A percentile compares a stretch with the other conserved stretches of the same genome.
Evolutionary conservation across 2,113 vertebrate species (phyloP).

Genomic region (Setophaga petechia): DNA sequence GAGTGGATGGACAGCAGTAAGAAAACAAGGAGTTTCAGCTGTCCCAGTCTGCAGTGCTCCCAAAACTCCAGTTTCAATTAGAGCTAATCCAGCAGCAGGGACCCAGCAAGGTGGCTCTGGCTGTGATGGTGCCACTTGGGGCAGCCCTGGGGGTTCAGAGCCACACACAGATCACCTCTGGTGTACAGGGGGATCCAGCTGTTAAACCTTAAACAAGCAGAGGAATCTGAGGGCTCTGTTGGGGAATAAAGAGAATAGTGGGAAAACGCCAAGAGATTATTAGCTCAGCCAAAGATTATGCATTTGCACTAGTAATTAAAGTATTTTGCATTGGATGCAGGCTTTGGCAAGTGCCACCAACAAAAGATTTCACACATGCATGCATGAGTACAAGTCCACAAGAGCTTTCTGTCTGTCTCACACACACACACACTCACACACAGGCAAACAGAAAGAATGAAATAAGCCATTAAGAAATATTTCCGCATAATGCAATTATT

Average conservation of each 20-base stretch:
- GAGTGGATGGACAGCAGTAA: background rate
- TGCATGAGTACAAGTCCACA: conserved; percentile 30
- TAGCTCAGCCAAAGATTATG: conserved; percentile 72
- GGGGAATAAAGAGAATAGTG: conserved; percentile 65
- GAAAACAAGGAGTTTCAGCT: background rate
- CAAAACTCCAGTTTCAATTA: background rate
- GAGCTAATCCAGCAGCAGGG: background rate
- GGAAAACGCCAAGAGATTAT: conserved; percentile 60
- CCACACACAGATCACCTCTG: background rate
- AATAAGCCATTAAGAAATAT: conserved; percentile 88
- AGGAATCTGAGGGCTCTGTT: conserved; percentile 26
- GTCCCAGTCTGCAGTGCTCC: background rate
- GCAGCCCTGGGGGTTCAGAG: background rate
- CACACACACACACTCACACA: background rate
- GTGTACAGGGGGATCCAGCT: conserved; percentile 7
- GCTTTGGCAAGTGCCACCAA: conserved; percentile 73
- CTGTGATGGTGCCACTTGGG: background rate
- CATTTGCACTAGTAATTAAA: conserved; percentile 78
- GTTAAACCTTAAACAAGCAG: conserved; percentile 36
- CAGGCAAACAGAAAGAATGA: conserved; percentile 78
- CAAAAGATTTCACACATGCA: conserved; percentile 74
- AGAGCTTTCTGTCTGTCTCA: background rate
- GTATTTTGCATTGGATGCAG: conserved; percentile 73
- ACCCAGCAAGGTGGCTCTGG: background rate
- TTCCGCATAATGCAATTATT: conserved; percentile 94